Evolutionary conservation across 1,140 invertebrate species (phyloP).

Genomic region (Nomia melanderi): DNA sequence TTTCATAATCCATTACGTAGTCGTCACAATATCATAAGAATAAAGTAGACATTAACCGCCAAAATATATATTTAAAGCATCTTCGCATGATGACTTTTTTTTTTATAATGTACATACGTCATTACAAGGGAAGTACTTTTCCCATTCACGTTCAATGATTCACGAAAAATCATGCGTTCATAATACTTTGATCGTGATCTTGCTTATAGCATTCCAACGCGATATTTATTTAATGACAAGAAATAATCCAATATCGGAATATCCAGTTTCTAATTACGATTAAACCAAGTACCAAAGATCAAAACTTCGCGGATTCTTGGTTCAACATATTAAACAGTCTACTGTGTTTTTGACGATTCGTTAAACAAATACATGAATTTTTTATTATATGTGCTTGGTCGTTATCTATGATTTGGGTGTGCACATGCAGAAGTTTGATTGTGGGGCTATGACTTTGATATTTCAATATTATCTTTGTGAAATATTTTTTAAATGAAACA

Average conservation of each 20-base stretch:
- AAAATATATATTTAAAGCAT: constrained; percentile 17
- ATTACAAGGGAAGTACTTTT: constrained; percentile 64
- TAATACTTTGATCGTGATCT: background rate
- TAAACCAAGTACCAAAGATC: background rate
- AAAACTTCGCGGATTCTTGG: background rate
- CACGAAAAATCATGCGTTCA: constrained; percentile 38
- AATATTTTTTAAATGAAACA: background rate
- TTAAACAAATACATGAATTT: background rate
- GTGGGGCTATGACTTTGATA: background rate
- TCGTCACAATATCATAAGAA: background rate
- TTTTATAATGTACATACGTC: constrained; percentile 55
- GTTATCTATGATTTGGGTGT: constrained; percentile 8
- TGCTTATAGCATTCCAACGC: background rate
- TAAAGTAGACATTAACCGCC: constrained; percentile 29
- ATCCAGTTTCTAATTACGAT: constrained; percentile 6
- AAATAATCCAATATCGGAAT: constrained; percentile 6
- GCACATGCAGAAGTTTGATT: background rate
- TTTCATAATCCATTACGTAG: background rate
- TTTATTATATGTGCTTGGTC: constrained; percentile 12
- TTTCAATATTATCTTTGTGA: background rate
- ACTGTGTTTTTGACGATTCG: constrained; percentile 16
- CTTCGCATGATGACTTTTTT: constrained; percentile 43
- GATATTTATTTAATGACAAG: background rate
- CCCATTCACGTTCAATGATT: constrained; percentile 59
- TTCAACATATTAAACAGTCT: background rate